A percentile compares a stretch with the other conserved stretches of the same genome.
Conservation (phyloP, 2,113 vertebrate genomes). For the Rhabdomys dilectus region DNA sequence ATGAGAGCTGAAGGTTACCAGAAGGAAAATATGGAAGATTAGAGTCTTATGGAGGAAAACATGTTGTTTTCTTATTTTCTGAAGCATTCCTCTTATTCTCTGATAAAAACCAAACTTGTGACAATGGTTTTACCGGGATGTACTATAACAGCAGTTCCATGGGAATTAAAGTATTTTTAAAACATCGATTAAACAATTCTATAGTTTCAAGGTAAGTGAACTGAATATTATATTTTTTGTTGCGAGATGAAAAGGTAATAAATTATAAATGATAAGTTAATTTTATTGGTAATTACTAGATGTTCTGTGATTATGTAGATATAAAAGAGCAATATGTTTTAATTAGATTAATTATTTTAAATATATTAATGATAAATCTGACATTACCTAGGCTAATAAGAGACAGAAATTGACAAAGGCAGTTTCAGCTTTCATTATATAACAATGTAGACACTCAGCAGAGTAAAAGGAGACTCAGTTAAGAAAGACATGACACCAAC, state of each 20-base stretch:
- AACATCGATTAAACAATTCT: conserved; percentile 1
- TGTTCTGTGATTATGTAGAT: conserved; percentile 20
- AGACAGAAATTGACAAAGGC: background rate
- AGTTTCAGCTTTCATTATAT: conserved; percentile 33
- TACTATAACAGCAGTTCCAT: background rate
- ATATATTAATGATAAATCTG: background rate
- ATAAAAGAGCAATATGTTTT: background rate
- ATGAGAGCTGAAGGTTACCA: conserved; percentile 84
- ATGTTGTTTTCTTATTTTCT: conserved; percentile 73
- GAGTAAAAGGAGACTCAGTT: background rate
- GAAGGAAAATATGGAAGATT: conserved; percentile 89
- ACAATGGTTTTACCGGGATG: conserved; percentile 32
- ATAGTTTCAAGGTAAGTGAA: background rate
- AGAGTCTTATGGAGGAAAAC: conserved; percentile 68
- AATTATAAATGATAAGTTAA: background rate
- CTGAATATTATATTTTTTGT: background rate
- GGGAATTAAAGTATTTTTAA: background rate
- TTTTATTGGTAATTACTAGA: conserved; percentile 2
- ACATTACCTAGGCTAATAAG: background rate
- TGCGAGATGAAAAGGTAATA: conserved; percentile 3
- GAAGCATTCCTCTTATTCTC: conserved; percentile 59
- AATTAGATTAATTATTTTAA: background rate
- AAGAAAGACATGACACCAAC: background rate
- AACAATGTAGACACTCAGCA: background rate
- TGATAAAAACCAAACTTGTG: conserved; percentile 70